Conservation (phyloP, 2,113 vertebrate genomes). For the Xiphorhynchus elegans region DNA sequence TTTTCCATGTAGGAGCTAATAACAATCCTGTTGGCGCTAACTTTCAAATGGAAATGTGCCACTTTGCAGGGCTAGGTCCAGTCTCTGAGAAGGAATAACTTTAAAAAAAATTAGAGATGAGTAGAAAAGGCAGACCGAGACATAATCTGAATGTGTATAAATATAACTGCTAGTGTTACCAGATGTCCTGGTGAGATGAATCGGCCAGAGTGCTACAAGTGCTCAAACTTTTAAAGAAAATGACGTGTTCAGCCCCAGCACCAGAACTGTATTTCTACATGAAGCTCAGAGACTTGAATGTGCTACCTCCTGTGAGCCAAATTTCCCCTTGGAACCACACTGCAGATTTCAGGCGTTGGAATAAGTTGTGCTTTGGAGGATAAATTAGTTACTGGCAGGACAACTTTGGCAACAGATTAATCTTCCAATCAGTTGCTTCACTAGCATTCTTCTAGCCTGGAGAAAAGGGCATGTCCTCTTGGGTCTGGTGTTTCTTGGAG, state of each 20-base stretch:
- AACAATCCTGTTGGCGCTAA: neutral
- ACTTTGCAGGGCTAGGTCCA: neutral
- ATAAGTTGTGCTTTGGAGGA: constrained; percentile 23
- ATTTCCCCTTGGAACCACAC: constrained; percentile 20
- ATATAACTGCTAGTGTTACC: neutral
- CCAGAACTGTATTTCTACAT: neutral
- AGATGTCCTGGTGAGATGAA: neutral
- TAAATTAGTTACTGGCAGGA: constrained; percentile 55
- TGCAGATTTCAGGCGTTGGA: constrained; percentile 20
- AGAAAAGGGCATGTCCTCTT: neutral
- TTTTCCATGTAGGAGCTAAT: neutral
- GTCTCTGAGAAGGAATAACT: neutral
- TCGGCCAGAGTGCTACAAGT: neutral
- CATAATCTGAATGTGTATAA: fast-evolving
- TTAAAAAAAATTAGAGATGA: neutral
- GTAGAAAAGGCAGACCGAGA: neutral
- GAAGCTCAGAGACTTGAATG: neutral
- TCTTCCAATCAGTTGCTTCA: constrained; percentile 33
- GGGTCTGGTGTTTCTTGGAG: neutral
- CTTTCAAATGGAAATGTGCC: neutral
- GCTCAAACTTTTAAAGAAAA: neutral
- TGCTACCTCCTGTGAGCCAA: constrained; percentile 3
- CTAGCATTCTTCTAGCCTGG: neutral
- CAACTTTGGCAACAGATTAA: constrained; percentile 37
- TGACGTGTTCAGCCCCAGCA: neutral